Evolutionary conservation across 2,113 vertebrate species (phyloP), one percentile per base, ranked within the genome.

Genomic region (Sakesphorus luctuosus): DNA sequence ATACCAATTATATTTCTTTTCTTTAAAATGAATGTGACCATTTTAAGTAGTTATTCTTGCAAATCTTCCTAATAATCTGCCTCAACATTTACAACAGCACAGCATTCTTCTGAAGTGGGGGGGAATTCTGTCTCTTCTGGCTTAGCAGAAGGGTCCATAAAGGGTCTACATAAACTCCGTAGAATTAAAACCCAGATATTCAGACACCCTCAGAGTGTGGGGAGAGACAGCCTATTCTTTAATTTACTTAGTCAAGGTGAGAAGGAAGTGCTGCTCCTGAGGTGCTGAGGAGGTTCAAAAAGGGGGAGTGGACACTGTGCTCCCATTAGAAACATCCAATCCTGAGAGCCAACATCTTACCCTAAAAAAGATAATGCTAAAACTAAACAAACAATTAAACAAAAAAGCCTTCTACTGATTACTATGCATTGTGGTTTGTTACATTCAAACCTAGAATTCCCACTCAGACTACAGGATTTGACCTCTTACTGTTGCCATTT

Each of bases 1-100:
- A 96, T 96, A 96, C 89, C 92, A 97, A 98, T 92, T 92, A 92
- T 91, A 94, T 97, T 97, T 97, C 77, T 93, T 95, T 97, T 97
- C 96, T 94, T 93, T 90, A 95, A 96, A 91, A 94, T 75, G 72
- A 95, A 93, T 94, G 86, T 95, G 85, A 82, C 74, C 80, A 91
- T 93, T 96, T 96, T n/a, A 96, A 97, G 74, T 63, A 85, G 94
- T 89, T 94, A 83, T 90, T 97, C 74, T 95, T 96, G 72, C 77
- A 96, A 97, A 79, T 91, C 53, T 93, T 87, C 68, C 89, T 95
- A 92, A 96, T 96, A 96, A 95, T 67, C 76, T 94, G 72, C 86
- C 94, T 97, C 87, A 94, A 72, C 87, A 93, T 65, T 84, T 93
- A 89, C 78, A 96, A 93, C 23, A 7, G 79, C 92, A 65, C 6